Conservation (phyloP, 2,113 vertebrate genomes). For the Oncorhynchus kisutch region DNA sequence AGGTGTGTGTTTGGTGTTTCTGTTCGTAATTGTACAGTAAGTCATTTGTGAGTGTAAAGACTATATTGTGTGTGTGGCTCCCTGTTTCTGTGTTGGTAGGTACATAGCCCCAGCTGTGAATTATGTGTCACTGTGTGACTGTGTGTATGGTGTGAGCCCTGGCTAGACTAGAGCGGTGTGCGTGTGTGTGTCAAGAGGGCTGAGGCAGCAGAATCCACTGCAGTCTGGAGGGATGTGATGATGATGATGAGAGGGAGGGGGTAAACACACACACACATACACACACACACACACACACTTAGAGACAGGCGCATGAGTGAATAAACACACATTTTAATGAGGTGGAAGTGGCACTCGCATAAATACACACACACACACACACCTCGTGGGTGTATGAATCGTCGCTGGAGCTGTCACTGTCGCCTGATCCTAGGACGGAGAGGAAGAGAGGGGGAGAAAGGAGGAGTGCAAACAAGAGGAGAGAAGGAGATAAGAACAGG, state of each 20-base stretch:
- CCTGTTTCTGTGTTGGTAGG: too few relatives aligned
- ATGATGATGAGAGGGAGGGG: background rate
- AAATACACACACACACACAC: too few relatives aligned
- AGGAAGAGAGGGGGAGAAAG: too few relatives aligned
- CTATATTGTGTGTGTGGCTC: too few relatives aligned
- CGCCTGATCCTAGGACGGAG: too few relatives aligned
- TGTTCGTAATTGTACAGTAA: too few relatives aligned
- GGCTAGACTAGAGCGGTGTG: constrained; percentile 6
- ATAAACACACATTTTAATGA: background rate
- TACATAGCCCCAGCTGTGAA: background rate
- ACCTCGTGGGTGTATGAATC: too few relatives aligned
- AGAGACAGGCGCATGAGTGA: background rate
- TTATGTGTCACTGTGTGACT: constrained; percentile 12
- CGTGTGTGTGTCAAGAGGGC: constrained; percentile 21
- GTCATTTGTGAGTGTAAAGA: too few relatives aligned
- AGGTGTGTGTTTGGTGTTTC: too few relatives aligned
- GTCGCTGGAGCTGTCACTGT: too few relatives aligned
- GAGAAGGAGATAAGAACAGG: constrained; percentile 3
- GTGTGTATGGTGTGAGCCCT: constrained; percentile 11
- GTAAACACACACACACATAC: constrained; percentile 3
- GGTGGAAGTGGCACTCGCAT: too few relatives aligned
- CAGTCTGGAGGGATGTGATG: constrained; percentile 37
- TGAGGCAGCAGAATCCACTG: constrained; percentile 59
- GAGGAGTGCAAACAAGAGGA: background rate
- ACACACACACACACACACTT: constrained; percentile 12